Base-by-base conservation (phyloP, 2,888 invertebrate species). In the Catocala nupta region DNA sequence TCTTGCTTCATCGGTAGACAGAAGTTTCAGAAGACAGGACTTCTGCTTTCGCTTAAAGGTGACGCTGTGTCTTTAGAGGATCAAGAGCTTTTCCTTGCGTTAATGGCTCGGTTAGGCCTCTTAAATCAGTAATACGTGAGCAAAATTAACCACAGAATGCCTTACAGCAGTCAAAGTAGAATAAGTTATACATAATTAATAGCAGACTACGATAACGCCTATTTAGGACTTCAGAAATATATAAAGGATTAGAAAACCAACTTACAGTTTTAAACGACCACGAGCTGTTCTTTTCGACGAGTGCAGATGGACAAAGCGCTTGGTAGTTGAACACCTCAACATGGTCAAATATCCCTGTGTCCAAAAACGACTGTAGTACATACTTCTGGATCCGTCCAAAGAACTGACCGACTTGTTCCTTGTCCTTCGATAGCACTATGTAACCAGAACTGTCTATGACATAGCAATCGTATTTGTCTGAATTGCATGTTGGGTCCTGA, bases 361-460 rank as follows among this genome's bases (percentile, higher is more conserved):
- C 91, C 1, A 98, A 93, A 94, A 98, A 96, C 0, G 96, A 95
- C 59, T 96, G 95, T 95, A 98, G 96, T 3, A 98, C 96, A 43
- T 96, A 96, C 53, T 81, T 81, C 53, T 84, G 77, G 33, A 97
- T 93, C 68, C 96, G 96, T 0, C 99, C 99, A 86, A 99, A 98
- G 91, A 99, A 99, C 76, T 95, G 95, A 0, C 99, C 98, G 0
- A 97, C 97, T 55, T 97, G 95, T 45, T 95, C 93, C 43, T 94
- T 90, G 16, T 96, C 96, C 8, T 68, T 71, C 0, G 97, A 96
- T 9, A 98, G 93, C 0, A 99, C 95, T 7, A 98, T 95, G 86
- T 98, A 99, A 0, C 98, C 99, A 79, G 98, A 98, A 85, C 97
- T 97, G 85, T 99, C 99, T 48, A 99, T 95, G n/a, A 99, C 95